Conservation (phyloP, 1,140 invertebrate genomes). For the Cepaea nemoralis region DNA sequence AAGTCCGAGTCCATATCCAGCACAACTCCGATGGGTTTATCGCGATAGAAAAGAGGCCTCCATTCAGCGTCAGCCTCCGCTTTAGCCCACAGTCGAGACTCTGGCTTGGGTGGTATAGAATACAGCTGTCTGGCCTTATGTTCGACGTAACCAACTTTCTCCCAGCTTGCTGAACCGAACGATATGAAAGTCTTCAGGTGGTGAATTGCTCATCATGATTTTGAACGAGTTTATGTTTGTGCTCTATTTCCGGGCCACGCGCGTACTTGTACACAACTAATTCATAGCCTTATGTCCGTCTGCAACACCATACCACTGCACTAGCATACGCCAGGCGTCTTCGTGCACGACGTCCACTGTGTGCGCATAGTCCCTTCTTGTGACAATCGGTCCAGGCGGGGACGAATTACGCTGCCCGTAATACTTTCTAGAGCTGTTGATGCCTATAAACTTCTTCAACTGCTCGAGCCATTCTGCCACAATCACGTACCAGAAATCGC, state of each 20-base stretch:
- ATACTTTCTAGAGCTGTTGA: conserved; percentile 60
- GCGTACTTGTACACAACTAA: conserved; percentile 66
- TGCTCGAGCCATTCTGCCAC: conserved; percentile 68
- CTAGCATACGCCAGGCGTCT: conserved; percentile 65
- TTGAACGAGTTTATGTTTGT: conserved; percentile 67
- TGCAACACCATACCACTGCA: conserved; percentile 67
- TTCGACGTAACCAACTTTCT: conserved; percentile 67
- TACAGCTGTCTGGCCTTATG: conserved; percentile 61
- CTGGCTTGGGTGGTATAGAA: conserved; percentile 47
- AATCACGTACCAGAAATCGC: conserved; percentile 68
- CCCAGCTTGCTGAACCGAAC: conserved; percentile 68
- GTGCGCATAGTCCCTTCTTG: conserved; percentile 64
- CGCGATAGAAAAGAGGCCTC: conserved; percentile 57
- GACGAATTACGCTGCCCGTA: conserved; percentile 56
- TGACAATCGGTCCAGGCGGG: conserved; percentile 64
- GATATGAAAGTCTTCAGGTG: conserved; percentile 66
- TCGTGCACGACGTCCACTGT: conserved; percentile 68
- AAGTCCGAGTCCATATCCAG: conserved; percentile 68
- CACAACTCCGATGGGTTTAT: conserved; percentile 61
- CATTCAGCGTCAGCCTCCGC: conserved; percentile 63
- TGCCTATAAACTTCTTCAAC: conserved; percentile 64
- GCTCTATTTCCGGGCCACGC: conserved; percentile 64
- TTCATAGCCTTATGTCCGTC: conserved; percentile 66
- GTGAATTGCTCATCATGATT: conserved; percentile 59
- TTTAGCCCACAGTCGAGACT: conserved; percentile 64